Evolutionary conservation across 1,140 invertebrate species (phyloP).

Genomic region (Pogonognathellus flavescens): DNA sequence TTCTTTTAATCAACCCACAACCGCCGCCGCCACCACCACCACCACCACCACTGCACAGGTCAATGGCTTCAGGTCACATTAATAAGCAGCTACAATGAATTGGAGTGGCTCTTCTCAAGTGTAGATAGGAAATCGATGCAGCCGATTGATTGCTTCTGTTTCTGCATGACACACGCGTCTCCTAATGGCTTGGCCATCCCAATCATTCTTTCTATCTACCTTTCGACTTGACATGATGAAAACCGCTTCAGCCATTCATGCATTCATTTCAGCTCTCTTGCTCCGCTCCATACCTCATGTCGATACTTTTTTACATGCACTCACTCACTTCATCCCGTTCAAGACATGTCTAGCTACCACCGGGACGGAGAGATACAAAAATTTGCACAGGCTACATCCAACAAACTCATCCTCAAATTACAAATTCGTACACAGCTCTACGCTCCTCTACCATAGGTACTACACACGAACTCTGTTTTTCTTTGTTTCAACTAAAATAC

Average conservation of each 20-base stretch:
- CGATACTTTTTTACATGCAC: neutral
- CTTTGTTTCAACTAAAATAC: too few species aligned
- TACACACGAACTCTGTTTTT: too few species aligned
- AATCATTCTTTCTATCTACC: slow-evolving; percentile 44
- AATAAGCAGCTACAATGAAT: slow-evolving; percentile 60
- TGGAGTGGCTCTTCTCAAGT: slow-evolving; percentile 52
- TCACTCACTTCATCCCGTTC: neutral
- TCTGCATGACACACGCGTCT: slow-evolving; percentile 55
- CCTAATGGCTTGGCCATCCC: slow-evolving; percentile 51
- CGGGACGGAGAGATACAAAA: too few species aligned
- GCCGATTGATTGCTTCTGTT: slow-evolving; percentile 60
- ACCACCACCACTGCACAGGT: slow-evolving; percentile 8
- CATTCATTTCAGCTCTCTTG: slow-evolving; percentile 17
- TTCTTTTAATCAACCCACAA: slow-evolving; percentile 61
- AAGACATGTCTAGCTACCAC: neutral
- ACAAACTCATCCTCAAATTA: too few species aligned
- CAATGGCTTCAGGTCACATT: slow-evolving; percentile 59
- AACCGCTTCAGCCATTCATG: slow-evolving; percentile 8
- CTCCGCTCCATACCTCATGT: neutral
- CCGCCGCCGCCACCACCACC: too few species aligned
- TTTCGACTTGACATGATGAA: slow-evolving; percentile 46
- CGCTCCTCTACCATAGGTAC: too few species aligned
- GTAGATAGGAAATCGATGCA: slow-evolving; percentile 63
- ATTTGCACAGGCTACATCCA: neutral
- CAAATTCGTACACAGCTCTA: too few species aligned